These are phyloP conservation scores for Rattus norvegicus DNA, from an alignment of 2,113 vertebrate genomes.

Conservation along the genomic window DNA sequence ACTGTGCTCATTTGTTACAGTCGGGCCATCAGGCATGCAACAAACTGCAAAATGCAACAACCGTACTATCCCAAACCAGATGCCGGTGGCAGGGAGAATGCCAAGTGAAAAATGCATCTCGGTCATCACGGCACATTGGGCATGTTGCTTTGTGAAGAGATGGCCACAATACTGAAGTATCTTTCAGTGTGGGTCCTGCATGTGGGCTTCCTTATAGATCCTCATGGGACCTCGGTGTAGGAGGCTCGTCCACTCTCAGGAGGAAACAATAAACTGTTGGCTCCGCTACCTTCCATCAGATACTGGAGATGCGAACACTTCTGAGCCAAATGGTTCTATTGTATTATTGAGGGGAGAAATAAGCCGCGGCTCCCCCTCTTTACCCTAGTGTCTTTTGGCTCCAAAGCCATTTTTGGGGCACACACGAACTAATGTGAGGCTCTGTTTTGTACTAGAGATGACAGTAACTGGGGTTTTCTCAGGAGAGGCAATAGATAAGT, in stretches of 20 bases:
- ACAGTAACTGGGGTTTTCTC: neutral
- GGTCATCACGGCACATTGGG: neutral
- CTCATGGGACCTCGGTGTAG: neutral
- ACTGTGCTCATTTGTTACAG: conserved; percentile 12
- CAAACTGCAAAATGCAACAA: conserved; percentile 42
- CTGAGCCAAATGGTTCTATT: neutral
- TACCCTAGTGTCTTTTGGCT: neutral
- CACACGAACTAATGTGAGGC: neutral
- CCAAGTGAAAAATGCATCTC: neutral
- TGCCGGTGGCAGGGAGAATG: neutral
- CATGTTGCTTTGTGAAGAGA: neutral
- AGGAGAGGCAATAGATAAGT: neutral
- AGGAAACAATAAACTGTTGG: neutral
- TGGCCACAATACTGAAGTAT: neutral
- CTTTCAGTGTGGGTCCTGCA: neutral
- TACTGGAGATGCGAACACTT: neutral
- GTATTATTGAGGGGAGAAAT: neutral
- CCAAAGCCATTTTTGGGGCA: neutral
- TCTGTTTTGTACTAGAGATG: neutral
- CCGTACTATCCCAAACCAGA: neutral
- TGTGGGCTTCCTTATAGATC: neutral
- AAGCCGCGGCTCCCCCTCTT: neutral
- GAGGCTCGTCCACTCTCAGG: neutral
- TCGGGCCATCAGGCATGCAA: neutral
- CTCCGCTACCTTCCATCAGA: neutral